Percentiles rank a stretch among this genome's conserved stretches.
These are phyloP conservation scores for Tetramorium parvispinum DNA, from an alignment of 1,140 invertebrate genomes.

Conservation along the genomic window DNA sequence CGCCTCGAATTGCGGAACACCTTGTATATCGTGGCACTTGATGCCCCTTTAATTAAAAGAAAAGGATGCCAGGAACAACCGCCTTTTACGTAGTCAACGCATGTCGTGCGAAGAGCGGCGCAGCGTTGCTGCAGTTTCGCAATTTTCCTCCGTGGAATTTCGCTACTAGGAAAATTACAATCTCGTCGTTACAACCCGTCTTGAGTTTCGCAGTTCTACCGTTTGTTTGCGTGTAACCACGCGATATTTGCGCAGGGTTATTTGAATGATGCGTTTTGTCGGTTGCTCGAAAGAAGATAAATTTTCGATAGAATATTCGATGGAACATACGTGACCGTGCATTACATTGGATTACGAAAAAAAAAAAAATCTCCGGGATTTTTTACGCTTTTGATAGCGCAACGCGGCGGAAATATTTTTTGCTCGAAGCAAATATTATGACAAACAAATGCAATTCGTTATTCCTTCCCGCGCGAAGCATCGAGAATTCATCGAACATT, in stretches of 20 bases:
- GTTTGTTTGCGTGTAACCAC: background rate
- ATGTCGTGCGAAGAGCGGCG: background rate
- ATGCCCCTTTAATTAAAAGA: conserved; percentile 41
- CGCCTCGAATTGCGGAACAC: background rate
- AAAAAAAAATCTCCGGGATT: conserved; percentile 1
- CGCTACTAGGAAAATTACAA: conserved; percentile 31
- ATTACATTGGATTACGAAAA: conserved; percentile 56
- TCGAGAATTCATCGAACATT: conserved; percentile 6
- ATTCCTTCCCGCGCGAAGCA: background rate
- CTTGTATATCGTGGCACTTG: background rate
- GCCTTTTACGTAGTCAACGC: background rate
- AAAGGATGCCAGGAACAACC: background rate
- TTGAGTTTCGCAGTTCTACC: conserved; percentile 26
- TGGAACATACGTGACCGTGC: conserved; percentile 50
- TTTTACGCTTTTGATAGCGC: conserved; percentile 24
- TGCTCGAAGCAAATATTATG: conserved; percentile 18
- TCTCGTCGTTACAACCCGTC: conserved; percentile 38
- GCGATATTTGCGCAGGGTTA: background rate
- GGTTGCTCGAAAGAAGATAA: conserved; percentile 21
- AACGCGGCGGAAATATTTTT: conserved; percentile 36
- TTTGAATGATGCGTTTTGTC: background rate
- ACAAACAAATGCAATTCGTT: conserved; percentile 34
- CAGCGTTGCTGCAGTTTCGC: background rate
- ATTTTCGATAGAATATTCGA: conserved; percentile 41
- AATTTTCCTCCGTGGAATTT: conserved; percentile 33